Base-by-base conservation (phyloP, 2,113 vertebrate genomes). In the Nansenia antarctica region DNA sequence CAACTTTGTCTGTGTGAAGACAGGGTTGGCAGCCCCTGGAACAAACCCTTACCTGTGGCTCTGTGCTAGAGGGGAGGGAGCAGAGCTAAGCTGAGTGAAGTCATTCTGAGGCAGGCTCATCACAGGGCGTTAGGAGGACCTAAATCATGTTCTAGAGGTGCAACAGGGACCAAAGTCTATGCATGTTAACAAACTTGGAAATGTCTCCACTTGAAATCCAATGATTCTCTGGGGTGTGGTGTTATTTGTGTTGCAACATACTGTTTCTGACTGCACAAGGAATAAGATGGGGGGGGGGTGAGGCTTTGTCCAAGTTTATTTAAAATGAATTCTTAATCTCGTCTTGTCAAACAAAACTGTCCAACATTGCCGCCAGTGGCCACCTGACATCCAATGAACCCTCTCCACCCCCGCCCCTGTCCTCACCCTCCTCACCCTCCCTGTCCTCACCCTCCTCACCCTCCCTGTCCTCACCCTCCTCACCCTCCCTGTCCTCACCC, bases 1-100 rank as follows among this genome's bases (percentile, higher is more conserved):
- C 64, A 60, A 31, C 58, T 81, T 83, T 86, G 32, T 74, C 72
- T 82, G 67, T 34, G 55, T 74, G 74, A 78, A 26, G 49, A 60
- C 66, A 76, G 30, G 27, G 60, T 62, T 72, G 3, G 58, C 66
- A 69, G 49, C 53, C 71, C 29, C 26, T 27, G 66, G n/a, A 60
- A 67, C 24, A 76, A 66, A 52, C 49, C 45, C 39, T 52, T 26
- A 72, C 59, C 58, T 67, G 45, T 62, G 39, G 54, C 11, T 18
- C 22, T 34, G 18, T n/a, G 34, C 27, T 68, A 54, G 9, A 65
- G 45, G n/a, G 32, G 69, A 65, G 27, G 39, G 61, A 69, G 34
- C 52, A 55, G 37, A 53, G 30, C 53, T 9, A n/a, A 27, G 11
- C 52, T n/a, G n/a, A 22, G 31, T 27, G 15, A 26, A 8, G 15